Base-by-base conservation (phyloP, 1,140 invertebrate species). In the Whitmania pigra region DNA sequence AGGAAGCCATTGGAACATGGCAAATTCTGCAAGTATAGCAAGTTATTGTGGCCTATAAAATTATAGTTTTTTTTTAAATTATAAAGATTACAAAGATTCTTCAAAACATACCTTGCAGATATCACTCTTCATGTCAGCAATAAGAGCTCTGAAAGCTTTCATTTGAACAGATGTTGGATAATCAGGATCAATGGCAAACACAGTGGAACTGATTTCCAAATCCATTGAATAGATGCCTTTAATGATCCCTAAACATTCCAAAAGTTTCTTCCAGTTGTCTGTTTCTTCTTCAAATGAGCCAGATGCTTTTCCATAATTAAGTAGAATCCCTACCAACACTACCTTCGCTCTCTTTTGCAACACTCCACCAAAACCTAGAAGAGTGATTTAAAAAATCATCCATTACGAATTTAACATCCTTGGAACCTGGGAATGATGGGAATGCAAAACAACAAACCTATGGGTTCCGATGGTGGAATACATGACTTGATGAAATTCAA, bases 401-500 rank as follows among this genome's bases (percentile, higher is more conserved):
- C 29, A 11, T 11, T 1, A 0, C 22, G 11, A 63, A 63, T 63
- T 25, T 63, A 2, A n/a, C n/a, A n/a, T n/a, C n/a, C n/a, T n/a
- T n/a, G n/a, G n/a, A 49, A 49, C 43, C 9, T 49, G 13, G 18
- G 29, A n/a, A n/a, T n/a, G n/a, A n/a, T 31, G 11, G 11, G 18
- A 63, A 13, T 25, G 22, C 57, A 63, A 31, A 63, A 15, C 57
- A 63, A 69, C 81, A 83, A 83, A 88, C 89, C 87, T 75, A 90
- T 84, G 73, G 88, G 88, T 78, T 88, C 86, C 36, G 86, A 84
- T 54, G 87, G 84, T 11, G 83, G 86, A 75, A 90, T 86, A 73
- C 89, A 84, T 57, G 88, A 87, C 80, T 89, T 86, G 69, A 92
- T 83, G 80, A 92, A 91, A 75, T 87, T 87, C 40, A 92, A 81